Evolutionary conservation across 1,140 invertebrate species (phyloP), one percentile per base, ranked within the genome.

Genomic region (Drosophila truncata): DNA sequence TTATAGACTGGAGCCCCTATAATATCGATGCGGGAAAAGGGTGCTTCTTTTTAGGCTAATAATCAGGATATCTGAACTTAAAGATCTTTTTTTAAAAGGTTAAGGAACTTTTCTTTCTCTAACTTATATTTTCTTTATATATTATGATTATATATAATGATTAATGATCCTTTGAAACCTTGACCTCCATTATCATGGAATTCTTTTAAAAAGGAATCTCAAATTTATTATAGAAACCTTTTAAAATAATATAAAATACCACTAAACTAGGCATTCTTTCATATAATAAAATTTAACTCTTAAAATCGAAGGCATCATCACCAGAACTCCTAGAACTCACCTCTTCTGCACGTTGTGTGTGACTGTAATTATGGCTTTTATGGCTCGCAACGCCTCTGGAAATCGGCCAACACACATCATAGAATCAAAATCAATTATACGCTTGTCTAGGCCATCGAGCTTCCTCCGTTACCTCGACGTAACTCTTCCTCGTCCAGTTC

Each of bases 341-440:
- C 27, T 57, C 60, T 66, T 58, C 18, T 46, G 46, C 66, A 23
- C 13, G 18, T 2, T 13, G 35, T 66, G 23, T 75, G 81, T 66
- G 47, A 67, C 44, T 55, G 52, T 64, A 87, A 88, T 80, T 74
- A 70, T 72, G 57, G 62, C 67, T 84, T 87, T 80, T 70, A 83
- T 80, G 58, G 37, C 64, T 66, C 54, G 62, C 63, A 86, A 82
- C 63, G 60, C 62, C 69, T 82, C 62, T 82, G 57, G 50, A 83
- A 72, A 52, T 65, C 62, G 50, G 46, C 42, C 42, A 70, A 46
- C 50, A 54, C 57, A 78, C 58, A 82, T 83, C 83, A 87, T 78
- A 88, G 84, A 87, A 83, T 78, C 72, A 42, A 74, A 87, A 76
- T 83, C 59, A 83, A 91, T 91, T 91, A 81, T 74, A 91, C 83